Conservation (phyloP, 2,113 vertebrate genomes). For the Microcebus tavaratra region DNA sequence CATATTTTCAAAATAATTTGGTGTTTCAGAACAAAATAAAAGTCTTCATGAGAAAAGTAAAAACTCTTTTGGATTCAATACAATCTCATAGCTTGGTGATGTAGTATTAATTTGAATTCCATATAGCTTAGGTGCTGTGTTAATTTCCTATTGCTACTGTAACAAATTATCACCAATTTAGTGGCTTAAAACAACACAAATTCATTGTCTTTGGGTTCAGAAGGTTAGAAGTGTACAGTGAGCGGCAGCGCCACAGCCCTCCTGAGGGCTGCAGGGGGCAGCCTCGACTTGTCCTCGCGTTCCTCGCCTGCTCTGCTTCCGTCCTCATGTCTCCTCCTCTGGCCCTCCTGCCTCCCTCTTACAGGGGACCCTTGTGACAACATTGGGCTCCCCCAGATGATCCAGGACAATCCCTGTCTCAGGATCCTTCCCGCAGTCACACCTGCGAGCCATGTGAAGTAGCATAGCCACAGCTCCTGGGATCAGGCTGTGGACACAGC, state of each 20-base stretch:
- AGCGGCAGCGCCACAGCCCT: background rate
- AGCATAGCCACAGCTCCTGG: background rate
- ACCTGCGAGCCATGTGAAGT: no score
- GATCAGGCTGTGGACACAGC: background rate
- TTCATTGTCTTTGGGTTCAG: background rate
- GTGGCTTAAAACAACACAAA: background rate
- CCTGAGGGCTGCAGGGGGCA: background rate
- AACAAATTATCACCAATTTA: background rate
- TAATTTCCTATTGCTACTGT: background rate
- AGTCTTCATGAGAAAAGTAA: background rate
- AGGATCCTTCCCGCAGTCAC: background rate
- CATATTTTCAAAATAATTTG: background rate
- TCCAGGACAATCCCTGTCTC: background rate
- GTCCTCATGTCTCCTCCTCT: background rate
- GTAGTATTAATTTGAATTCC: background rate
- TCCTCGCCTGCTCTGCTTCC: no score
- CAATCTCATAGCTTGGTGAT: background rate
- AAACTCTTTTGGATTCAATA: background rate
- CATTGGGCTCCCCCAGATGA: no score
- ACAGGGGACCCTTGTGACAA: background rate
- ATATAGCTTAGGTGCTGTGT: background rate
- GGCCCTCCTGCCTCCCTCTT: background rate
- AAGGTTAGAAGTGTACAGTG: background rate
- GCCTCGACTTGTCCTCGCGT: background rate
- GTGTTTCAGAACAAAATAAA: slow-evolving; percentile 19